phyloP scores from a whole-genome alignment of 2,797 vertebrate genomes.

The Lagorchestes hirsutus region DNA sequence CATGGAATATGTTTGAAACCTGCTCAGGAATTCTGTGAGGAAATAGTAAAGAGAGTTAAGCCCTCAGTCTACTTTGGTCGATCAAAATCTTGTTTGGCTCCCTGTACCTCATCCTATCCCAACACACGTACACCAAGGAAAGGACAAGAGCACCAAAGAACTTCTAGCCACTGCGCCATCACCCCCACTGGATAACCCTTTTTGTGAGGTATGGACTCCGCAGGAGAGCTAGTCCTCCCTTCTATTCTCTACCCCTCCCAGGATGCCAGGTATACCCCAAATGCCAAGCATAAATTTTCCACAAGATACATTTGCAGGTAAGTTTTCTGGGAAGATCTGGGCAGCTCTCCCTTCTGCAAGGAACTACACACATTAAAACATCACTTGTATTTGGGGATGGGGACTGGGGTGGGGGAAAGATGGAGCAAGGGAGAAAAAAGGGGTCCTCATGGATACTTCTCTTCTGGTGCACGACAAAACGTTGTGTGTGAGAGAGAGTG shows the following conservation, averaged over 20 bases:
- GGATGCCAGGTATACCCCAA: neutral
- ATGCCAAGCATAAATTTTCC: neutral
- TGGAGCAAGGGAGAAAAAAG: conserved; percentile 66
- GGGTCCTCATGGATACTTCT: conserved; percentile 40
- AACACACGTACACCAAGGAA: fast-evolving
- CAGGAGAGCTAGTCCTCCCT: conserved; percentile 39
- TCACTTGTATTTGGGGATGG: conserved; percentile 38
- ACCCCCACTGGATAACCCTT: neutral
- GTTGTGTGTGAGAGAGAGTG: conserved; percentile 47
- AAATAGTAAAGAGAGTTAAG: conserved; percentile 22
- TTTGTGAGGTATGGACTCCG: conserved; percentile 2
- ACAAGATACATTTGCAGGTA: neutral
- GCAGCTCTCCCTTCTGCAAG: conserved; percentile 65
- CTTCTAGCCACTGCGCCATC: conserved; percentile 35
- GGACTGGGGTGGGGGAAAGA: conserved; percentile 29
- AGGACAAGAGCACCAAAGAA: neutral
- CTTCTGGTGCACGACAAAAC: conserved; percentile 66
- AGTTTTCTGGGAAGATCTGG: neutral
- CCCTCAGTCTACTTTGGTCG: conserved; percentile 29
- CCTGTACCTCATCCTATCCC: neutral
- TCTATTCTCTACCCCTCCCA: neutral
- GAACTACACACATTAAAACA: conserved; percentile 53
- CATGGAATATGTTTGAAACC: conserved; percentile 27
- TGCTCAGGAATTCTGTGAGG: conserved; percentile 71
- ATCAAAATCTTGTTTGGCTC: conserved; percentile 2